Evolutionary conservation across 2,888 invertebrate species (phyloP).

Genomic region (Gnatocerus cornutus): DNA sequence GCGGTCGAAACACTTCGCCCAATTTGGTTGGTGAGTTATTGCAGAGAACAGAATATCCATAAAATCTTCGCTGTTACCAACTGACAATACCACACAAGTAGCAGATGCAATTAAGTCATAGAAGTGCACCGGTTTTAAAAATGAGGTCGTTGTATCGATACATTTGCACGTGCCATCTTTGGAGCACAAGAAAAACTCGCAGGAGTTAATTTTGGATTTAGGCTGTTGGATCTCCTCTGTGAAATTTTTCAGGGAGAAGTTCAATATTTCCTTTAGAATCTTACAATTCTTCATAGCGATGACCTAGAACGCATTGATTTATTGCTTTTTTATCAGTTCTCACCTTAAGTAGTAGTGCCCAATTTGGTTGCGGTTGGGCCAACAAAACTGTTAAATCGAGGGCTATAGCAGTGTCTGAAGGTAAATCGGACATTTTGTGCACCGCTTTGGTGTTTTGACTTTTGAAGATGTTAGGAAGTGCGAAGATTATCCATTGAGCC

Average conservation of each 20-base stretch:
- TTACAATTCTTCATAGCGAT: slow-evolving; percentile 82
- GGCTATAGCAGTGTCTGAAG: slow-evolving; percentile 77
- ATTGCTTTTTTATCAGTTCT: background rate
- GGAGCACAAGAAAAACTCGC: slow-evolving; percentile 82
- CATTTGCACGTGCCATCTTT: slow-evolving; percentile 74
- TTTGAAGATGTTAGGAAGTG: slow-evolving; percentile 77
- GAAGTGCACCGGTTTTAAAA: slow-evolving; percentile 62
- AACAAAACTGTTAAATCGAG: slow-evolving; percentile 82
- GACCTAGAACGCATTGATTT: slow-evolving; percentile 72
- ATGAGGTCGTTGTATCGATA: slow-evolving; percentile 57
- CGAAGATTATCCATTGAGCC: slow-evolving; percentile 82
- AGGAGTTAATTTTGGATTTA: slow-evolving; percentile 66
- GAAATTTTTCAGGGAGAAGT: slow-evolving; percentile 72
- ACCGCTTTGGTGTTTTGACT: slow-evolving; percentile 66
- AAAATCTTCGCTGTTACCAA: slow-evolving; percentile 79
- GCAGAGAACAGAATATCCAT: slow-evolving; percentile 78
- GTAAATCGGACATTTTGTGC: slow-evolving; percentile 71
- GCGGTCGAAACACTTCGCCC: slow-evolving; percentile 84
- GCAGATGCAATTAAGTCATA: slow-evolving; percentile 78
- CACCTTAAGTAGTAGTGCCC: slow-evolving; percentile 84
- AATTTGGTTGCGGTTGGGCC: slow-evolving; percentile 86
- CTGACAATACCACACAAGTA: slow-evolving; percentile 77
- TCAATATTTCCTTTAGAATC: slow-evolving; percentile 76
- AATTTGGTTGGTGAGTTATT: slow-evolving; percentile 74
- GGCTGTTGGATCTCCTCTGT: slow-evolving; percentile 58